phyloP scores from a whole-genome alignment of 92 coral and sea anemone genomes.

The Diadumene lineata region DNA sequence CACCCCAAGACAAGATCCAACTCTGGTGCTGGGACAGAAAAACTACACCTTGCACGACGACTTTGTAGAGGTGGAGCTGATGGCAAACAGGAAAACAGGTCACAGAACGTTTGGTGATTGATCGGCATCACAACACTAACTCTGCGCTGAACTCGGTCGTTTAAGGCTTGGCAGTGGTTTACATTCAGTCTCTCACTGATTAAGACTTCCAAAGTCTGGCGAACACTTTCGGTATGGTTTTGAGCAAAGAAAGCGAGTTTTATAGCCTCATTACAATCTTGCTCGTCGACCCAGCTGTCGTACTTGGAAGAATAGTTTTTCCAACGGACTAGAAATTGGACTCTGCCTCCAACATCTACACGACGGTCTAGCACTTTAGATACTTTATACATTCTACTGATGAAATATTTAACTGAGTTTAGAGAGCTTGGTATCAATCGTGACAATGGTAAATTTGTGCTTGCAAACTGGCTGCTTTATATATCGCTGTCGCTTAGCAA shows the following conservation, averaged over 20 bases:
- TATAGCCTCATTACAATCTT: slow-evolving; percentile 15
- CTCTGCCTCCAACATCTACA: slow-evolving; percentile 26
- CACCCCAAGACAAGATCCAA: slow-evolving; percentile 33
- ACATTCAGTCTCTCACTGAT: not conserved
- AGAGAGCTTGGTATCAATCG: too few relatives aligned
- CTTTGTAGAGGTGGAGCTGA: not conserved
- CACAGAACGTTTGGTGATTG: not conserved
- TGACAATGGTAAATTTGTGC: too few relatives aligned
- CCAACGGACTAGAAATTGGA: slow-evolving; percentile 39
- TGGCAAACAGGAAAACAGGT: not conserved
- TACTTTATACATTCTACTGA: too few relatives aligned
- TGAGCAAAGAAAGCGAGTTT: not conserved
- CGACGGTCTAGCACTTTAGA: slow-evolving; percentile 21
- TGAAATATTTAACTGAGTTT: too few relatives aligned
- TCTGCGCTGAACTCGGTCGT: not conserved
- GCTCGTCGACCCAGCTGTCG: slow-evolving; percentile 41
- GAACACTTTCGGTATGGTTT: not conserved
- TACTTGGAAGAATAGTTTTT: slow-evolving; percentile 28
- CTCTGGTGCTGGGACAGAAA: slow-evolving; percentile 25
- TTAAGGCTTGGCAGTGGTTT: not conserved
- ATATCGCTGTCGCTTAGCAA: too few relatives aligned
- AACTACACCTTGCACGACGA: not conserved
- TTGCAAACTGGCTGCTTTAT: too few relatives aligned
- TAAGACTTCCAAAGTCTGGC: not conserved
- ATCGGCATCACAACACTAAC: slow-evolving; percentile 2